Evolutionary conservation across 2,113 vertebrate genomes (phyloP).

Genomic region (Isurus oxyrinchus): DNA sequence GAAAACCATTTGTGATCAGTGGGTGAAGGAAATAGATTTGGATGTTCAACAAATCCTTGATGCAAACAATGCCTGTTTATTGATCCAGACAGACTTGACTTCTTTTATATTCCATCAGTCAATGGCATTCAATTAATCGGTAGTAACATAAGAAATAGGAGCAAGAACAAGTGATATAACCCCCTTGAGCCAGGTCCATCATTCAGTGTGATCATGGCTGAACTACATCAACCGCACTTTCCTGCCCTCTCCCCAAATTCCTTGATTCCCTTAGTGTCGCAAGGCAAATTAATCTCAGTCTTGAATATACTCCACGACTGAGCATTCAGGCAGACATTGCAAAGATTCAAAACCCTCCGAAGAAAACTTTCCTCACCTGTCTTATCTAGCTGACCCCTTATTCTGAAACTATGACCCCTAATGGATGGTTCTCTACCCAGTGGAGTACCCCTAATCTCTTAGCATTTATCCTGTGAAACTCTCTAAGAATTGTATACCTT

Average conservation of each 20-base stretch:
- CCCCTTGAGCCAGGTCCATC: not conserved
- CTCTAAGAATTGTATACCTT: not conserved
- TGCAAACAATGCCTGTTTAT: not conserved
- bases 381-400: not conserved
- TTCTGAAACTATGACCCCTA: no score
- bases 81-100: not conserved
- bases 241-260: not conserved
- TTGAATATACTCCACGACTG: not conserved
- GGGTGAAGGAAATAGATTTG: not conserved
- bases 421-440: not conserved
- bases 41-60: no score
- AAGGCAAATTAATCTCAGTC: not conserved
- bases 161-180: no score
- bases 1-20: not conserved
- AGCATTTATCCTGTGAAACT: not conserved
- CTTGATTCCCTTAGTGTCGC: not conserved
- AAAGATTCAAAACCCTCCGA: not conserved
- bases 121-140: not conserved
- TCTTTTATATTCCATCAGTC: not conserved
- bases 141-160: no score
- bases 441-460: not conserved
- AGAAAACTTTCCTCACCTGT: not conserved
- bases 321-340: not conserved
- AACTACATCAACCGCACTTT: not conserved
- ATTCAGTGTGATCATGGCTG: not conserved